Evolutionary conservation across 2,888 invertebrate genomes (phyloP), one percentile per base, ranked within the genome.

Genomic region (Protonemura montana): DNA sequence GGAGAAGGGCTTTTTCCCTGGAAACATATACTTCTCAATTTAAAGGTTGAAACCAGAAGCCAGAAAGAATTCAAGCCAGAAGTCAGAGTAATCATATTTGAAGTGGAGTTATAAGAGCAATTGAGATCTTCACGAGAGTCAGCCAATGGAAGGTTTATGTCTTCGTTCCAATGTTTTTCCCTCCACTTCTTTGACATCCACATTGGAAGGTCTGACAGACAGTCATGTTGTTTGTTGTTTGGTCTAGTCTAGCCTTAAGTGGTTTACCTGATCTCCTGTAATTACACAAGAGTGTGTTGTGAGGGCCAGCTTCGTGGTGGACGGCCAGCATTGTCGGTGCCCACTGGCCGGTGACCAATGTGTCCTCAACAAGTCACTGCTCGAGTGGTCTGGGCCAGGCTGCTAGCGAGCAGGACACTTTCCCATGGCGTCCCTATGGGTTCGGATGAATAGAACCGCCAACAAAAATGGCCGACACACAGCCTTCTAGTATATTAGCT

Each of bases 221-320:
- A 59, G 13, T 59, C 59, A 1, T 59, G 78, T 78, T 27, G 26
- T 78, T 27, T 78, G 5, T 78, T 78, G 78, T 78, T 78, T 25
- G 13, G 27, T 78, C 78, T 59, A 28, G 78, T 78, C 78, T 78
- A 7, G 26, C 28, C 78, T 78, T 78, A 78, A 78, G 78, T 78
- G 78, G 78, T 78, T 78, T 78, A 78, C 78, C 78, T 78, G 78
- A 78, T 78, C 78, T 28, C 10, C 5, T 28, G 10, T 78, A 26
- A 78, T 28, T 78, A 78, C 26, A 2, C 78, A 27, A 78, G 78
- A 78, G 78, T 27, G 78, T 59, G 16, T 59, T 59, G 59, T 59
- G 59, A 59, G 59, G 21, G 16, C 13, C 21, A 59, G 59, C 21
- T 35, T 35, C 7, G 59, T 59, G 59, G 59, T 59, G 59, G 59